Evolutionary conservation across 2,888 invertebrate species (phyloP).

Genomic region (Limnephilus marmoratus): DNA sequence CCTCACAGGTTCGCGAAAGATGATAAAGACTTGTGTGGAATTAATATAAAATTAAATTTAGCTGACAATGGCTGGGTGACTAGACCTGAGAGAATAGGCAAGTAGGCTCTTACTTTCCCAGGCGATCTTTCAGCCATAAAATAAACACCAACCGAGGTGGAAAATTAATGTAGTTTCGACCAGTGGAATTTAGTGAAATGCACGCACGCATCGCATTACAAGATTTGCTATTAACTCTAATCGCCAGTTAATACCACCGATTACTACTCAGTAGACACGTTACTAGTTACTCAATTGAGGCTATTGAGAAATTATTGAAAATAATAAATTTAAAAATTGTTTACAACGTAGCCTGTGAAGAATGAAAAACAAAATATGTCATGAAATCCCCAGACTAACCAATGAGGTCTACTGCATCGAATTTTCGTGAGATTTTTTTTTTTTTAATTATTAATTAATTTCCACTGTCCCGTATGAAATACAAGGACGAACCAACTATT

Average conservation of each 20-base stretch:
- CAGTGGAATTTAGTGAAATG: not conserved
- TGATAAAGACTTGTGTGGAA: not conserved
- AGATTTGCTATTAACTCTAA: not conserved
- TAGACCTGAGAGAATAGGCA: not conserved
- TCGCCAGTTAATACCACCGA: not conserved
- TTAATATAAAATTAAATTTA: not conserved
- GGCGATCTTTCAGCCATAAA: not conserved
- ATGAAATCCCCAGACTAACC: no score
- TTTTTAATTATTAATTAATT: no score
- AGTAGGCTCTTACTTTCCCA: conserved; percentile 2
- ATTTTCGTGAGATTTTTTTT: no score
- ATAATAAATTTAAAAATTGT: not conserved
- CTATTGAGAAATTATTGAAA: not conserved
- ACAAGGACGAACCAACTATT: no score
- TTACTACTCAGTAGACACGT: not conserved
- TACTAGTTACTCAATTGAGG: not conserved
- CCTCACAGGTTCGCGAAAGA: not conserved
- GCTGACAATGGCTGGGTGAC: not conserved
- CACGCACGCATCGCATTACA: not conserved
- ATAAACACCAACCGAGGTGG: not conserved
- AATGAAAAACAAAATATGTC: no score
- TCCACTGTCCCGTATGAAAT: no score
- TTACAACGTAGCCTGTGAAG: no score
- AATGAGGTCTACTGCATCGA: no score
- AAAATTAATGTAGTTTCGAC: not conserved